Evolutionary conservation across 2,888 invertebrate species (phyloP), one percentile per base, ranked within the genome.

Genomic region (Marasmarcha lunaedactyla): DNA sequence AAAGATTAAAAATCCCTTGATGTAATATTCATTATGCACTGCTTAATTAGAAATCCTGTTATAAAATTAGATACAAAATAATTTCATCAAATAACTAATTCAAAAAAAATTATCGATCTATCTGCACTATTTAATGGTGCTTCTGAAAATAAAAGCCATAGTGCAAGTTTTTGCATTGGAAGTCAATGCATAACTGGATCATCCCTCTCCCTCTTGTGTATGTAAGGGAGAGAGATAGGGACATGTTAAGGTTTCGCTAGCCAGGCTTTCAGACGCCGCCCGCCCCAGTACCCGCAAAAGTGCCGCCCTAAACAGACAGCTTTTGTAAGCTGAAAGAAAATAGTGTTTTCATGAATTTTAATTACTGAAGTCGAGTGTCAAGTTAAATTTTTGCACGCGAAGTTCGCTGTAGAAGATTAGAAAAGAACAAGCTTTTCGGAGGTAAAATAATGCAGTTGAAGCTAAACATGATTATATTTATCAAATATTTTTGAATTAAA

Each of bases 231-330:
- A 44, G 68, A 60, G 66, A 77, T 49, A 50, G 69, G 57, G 52
- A 59, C 56, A 62, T 45, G 41, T 48, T 51, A 55, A 76, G 71
- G 73, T 66, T 71, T 65, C 56, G 49, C 57, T 69, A 63, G 69
- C 70, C 55, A 61, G 63, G 59, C 59, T 56, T 43, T 48, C 49
- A 57, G 57, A 51, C 66, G 63, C 71, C 78, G 77, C 78, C 81
- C 81, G 79, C 77, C 79, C 81, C 79, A 81, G 79, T 81, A 57
- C 60, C 60, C 54, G 55, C 48, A 53, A 57, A 71, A 47, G 49
- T 54, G 59, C 63, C 63, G 72, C 63, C 63, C 68, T 59, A 70
- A 46, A 47, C 56, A 58, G 65, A 68, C 63, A 15, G 33, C 14
- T 10, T 37, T 26, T 26, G 13, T 5, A 12, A 26, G 35, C 15